Conservation (phyloP, 2,888 invertebrate genomes). For the Diarsia mendica region DNA sequence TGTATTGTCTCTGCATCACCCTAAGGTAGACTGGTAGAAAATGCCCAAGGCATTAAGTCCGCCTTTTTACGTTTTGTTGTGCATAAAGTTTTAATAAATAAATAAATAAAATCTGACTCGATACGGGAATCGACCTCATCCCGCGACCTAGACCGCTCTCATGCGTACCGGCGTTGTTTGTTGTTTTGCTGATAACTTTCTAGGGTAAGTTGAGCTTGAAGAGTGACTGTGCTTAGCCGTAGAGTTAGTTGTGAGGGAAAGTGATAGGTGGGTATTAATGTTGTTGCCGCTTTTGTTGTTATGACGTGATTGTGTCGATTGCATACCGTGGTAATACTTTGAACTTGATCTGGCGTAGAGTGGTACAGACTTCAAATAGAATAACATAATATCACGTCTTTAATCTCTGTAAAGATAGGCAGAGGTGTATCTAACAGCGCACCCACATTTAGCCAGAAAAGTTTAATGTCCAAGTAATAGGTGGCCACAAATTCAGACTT, state of each 20-base stretch:
- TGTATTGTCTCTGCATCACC: too few species aligned
- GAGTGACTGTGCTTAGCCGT: neutral
- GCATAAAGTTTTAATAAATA: too few species aligned
- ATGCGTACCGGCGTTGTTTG: constrained; percentile 27
- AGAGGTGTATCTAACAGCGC: too few species aligned
- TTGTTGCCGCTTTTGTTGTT: neutral
- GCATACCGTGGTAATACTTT: neutral
- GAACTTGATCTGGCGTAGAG: neutral
- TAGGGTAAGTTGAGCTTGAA: constrained; percentile 20
- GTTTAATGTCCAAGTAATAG: too few species aligned
- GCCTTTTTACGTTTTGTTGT: too few species aligned
- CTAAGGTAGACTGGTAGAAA: too few species aligned
- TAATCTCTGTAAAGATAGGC: too few species aligned
- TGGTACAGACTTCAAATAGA: neutral
- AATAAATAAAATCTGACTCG: too few species aligned
- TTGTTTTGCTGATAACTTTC: constrained; percentile 23
- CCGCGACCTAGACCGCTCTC: constrained; percentile 22
- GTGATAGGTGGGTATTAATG: neutral
- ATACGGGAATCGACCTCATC: too few species aligned
- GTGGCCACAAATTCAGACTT: too few species aligned
- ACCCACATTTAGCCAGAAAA: too few species aligned
- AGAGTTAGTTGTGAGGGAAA: neutral
- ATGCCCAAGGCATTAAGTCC: too few species aligned
- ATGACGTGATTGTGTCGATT: neutral
- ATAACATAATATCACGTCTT: neutral